A percentile compares a stretch with the other conserved stretches of the same genome.
These are phyloP conservation scores for Parotia lawesii DNA, from an alignment of 2,113 vertebrate species.

Conservation along the genomic window DNA sequence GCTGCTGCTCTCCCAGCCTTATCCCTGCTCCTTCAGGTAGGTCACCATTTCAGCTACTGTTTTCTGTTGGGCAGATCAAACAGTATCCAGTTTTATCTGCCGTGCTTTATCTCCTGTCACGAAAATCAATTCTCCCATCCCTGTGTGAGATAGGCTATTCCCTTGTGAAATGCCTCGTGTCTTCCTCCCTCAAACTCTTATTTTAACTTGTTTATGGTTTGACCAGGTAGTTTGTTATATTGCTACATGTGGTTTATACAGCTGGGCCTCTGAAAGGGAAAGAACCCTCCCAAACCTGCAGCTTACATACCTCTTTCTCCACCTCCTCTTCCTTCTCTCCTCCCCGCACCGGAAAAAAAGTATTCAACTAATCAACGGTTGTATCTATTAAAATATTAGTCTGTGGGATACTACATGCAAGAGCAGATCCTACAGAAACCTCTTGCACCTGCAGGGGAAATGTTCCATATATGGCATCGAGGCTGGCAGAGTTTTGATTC, in stretches of 20 bases:
- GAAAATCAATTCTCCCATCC: slow-evolving; percentile 34
- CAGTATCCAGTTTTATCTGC: background rate
- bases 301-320: background rate
- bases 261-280: background rate
- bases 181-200: slow-evolving; percentile 21
- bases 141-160: slow-evolving; percentile 23
- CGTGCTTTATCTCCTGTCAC: slow-evolving; percentile 6
- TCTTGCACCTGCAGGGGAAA: slow-evolving; percentile 60
- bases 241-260: background rate
- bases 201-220: slow-evolving; percentile 12
- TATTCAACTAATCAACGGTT: background rate
- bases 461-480: slow-evolving; percentile 18
- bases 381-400: slow-evolving; percentile 26
- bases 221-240: background rate
- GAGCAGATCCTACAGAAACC: slow-evolving; percentile 44
- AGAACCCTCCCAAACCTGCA: background rate
- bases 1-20: background rate
- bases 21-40: background rate
- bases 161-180: slow-evolving; percentile 12
- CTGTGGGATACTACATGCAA: slow-evolving; percentile 27
- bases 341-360: background rate
- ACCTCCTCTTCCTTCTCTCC: background rate
- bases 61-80: slow-evolving; percentile 29
- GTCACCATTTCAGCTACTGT: background rate
- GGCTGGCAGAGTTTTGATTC: slow-evolving; percentile 47